Base-by-base conservation (phyloP, 2,888 invertebrate species). In the Dicranocentrus wangi region DNA sequence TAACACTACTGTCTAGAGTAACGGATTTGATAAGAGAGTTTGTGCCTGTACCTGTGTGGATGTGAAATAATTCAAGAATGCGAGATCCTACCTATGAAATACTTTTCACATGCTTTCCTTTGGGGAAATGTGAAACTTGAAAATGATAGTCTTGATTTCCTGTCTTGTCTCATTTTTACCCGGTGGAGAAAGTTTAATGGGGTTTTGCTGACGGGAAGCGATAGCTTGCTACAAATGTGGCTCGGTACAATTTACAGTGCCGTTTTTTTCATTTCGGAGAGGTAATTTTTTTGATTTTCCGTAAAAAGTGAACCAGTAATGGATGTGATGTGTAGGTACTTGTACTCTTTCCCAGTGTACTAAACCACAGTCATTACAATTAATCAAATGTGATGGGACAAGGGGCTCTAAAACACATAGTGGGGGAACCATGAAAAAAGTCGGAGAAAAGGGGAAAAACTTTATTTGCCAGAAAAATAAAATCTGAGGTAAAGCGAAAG, bases 381-480 rank as follows among this genome's bases (percentile, higher is more conserved):
- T 60, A 60, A 60, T 60, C 60, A 60, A 60, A 28, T 27, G 15
- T 15, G 28, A 28, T 28, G 28, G 28, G 27, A 60, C 28, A 27
- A 27, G 60, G 28, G 28, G 27, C 28, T 28, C 32, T 32, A 32
- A 7, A 7, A 32, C 32, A n/a, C n/a, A n/a, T n/a, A 55, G 55
- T 5, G 19, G 8, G 28, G n/a, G 27, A 60, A 60, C 13, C 5
- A 10, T 55, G 55, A n/a, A n/a, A n/a, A n/a, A 19, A 23, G 19
- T 7, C 13, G 55, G 2, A 55, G 21, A 23, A 21, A 55, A 55
- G 55, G n/a, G 21, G 47, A 47, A 19, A 66, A 66, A 25, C 17
- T 66, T 66, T 66, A 43, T 66, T 66, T 66, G 43, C 47, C 8
- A 23, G 66, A n/a, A 25, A 55, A 66, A 66, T 66, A 51, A 10